phyloP scores from a whole-genome alignment of 2,797 vertebrate genomes.

The Spinus olivaceus region DNA sequence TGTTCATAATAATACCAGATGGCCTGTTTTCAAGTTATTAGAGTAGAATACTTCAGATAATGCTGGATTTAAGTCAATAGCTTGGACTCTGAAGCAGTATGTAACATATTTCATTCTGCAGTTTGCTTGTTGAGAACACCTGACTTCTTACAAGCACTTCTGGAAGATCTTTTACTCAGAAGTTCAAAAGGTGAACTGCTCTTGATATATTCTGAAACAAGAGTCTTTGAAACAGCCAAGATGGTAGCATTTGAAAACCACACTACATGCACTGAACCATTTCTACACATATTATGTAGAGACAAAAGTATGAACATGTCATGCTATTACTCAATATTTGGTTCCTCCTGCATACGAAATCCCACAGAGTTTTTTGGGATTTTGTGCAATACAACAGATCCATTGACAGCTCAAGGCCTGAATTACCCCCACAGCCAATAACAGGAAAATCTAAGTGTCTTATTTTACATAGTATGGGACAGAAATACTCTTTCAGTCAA shows the following conservation, averaged over 20 bases:
- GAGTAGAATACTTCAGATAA: slow-evolving; percentile 7
- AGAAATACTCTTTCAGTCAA: background rate
- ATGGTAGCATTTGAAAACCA: slow-evolving; percentile 49
- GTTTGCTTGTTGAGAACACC: background rate
- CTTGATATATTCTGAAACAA: slow-evolving; percentile 28
- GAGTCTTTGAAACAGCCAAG: slow-evolving; percentile 61
- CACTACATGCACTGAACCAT: background rate
- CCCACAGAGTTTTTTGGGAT: background rate
- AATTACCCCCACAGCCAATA: background rate
- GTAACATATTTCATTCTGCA: background rate
- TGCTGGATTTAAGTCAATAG: background rate
- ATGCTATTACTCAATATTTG: background rate
- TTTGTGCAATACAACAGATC: slow-evolving; percentile 45
- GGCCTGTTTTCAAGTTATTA: background rate
- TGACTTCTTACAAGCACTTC: slow-evolving; percentile 11
- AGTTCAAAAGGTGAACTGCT: background rate
- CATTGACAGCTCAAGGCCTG: slow-evolving; percentile 32
- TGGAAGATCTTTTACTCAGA: background rate
- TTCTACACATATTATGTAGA: background rate
- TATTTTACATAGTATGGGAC: background rate
- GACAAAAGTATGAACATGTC: background rate
- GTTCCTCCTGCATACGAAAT: background rate
- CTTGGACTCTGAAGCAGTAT: background rate
- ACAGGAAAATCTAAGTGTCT: background rate
- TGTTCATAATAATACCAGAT: background rate